Evolutionary conservation across 2,113 vertebrate species (phyloP).

Genomic region (Lasiurus borealis): DNA sequence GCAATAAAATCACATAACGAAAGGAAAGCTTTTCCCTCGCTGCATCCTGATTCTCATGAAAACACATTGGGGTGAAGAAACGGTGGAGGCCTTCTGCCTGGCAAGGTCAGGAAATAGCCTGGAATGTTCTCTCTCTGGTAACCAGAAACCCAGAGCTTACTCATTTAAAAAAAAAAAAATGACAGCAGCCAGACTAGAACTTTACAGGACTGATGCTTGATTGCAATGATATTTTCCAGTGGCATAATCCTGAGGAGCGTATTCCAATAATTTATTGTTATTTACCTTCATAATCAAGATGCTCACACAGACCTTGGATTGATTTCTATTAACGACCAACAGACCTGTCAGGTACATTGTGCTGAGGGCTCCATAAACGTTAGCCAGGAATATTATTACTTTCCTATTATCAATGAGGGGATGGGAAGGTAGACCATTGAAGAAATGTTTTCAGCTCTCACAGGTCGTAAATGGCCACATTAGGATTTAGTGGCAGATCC

Average conservation of each 20-base stretch:
- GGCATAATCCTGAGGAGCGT: not conserved
- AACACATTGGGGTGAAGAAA: not conserved
- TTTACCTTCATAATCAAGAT: not conserved
- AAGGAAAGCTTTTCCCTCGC: not conserved
- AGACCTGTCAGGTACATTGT: not conserved
- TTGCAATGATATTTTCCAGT: not conserved
- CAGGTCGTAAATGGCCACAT: not conserved
- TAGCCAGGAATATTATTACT: not conserved
- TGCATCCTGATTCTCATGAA: not conserved
- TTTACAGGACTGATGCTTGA: not conserved
- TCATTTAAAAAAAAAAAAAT: not conserved
- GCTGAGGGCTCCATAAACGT: not conserved
- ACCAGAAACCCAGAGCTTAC: not conserved
- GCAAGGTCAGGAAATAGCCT: not conserved
- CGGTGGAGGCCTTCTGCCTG: accelerated
- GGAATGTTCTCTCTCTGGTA: not conserved
- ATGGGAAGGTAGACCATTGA: not conserved
- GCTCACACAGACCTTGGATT: not conserved
- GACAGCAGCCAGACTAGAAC: not conserved
- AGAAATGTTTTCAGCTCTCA: not conserved
- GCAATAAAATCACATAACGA: not conserved
- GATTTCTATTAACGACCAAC: not conserved
- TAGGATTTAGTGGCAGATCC: not conserved
- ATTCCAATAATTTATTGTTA: constrained; percentile 17
- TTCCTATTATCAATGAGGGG: not conserved